Percentiles rank a stretch among this genome's conserved stretches.
phyloP scores from a whole-genome alignment of 2,888 invertebrate genomes.

The Caradrina kadenii region DNA sequence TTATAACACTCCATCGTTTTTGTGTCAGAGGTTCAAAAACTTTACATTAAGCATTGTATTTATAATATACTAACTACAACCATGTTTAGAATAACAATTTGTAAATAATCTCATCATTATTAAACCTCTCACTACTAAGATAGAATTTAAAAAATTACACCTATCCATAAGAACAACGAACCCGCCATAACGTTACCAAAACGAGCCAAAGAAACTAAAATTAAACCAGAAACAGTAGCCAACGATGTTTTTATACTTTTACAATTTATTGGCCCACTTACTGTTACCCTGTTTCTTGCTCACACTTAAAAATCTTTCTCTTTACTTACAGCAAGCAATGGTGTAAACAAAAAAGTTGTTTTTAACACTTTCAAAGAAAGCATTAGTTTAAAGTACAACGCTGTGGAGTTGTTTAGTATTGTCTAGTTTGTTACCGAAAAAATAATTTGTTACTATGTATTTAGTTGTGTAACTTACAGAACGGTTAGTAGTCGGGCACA shows the following conservation, averaged over 20 bases:
- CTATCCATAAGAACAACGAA: slow-evolving; percentile 11
- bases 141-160: not conserved
- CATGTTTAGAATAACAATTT: not conserved
- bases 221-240: slow-evolving; percentile 65
- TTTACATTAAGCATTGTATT: too few relatives aligned
- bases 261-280: slow-evolving; percentile 88
- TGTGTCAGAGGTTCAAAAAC: too few relatives aligned
- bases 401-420: not conserved
- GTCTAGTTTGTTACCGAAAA: not conserved
- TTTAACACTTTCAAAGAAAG: slow-evolving; percentile 26
- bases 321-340: slow-evolving; percentile 58
- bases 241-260: slow-evolving; percentile 79
- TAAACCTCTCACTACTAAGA: not conserved
- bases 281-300: slow-evolving; percentile 73
- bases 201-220: slow-evolving; percentile 57
- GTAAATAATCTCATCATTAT: not conserved
- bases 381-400: slow-evolving; percentile 1
- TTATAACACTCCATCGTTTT: too few relatives aligned
- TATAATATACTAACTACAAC: too few relatives aligned
- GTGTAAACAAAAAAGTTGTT: slow-evolving; percentile 33
- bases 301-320: slow-evolving; percentile 83
- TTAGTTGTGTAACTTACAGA: not conserved
- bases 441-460: not conserved
- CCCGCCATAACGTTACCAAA: not conserved
- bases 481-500: too few relatives aligned